Evolutionary conservation across 1,140 invertebrate genomes (phyloP).

Genomic region (Drosophila truncata): DNA sequence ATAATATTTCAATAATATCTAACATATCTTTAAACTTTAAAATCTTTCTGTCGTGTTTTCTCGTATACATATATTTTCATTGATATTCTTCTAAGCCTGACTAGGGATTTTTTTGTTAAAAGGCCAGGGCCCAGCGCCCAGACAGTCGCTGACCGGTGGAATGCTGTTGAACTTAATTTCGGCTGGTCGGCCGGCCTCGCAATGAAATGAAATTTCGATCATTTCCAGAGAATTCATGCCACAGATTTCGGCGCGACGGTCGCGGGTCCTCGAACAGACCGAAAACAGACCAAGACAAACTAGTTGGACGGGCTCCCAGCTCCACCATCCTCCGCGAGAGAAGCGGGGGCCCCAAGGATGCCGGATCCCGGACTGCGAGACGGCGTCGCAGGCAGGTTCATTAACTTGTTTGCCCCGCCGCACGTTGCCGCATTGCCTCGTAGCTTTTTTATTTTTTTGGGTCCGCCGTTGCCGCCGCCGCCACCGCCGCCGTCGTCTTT

Average conservation of each 20-base stretch:
- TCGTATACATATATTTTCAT: not conserved
- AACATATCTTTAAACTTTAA: too few species aligned
- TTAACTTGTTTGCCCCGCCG: slow-evolving; percentile 74
- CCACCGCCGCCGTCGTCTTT: slow-evolving; percentile 8
- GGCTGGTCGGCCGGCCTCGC: slow-evolving; percentile 42
- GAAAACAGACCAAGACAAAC: slow-evolving; percentile 46
- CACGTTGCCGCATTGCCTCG: slow-evolving; percentile 22
- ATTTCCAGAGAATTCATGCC: slow-evolving; percentile 81
- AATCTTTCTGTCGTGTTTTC: too few species aligned
- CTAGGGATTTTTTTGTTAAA: slow-evolving; percentile 9
- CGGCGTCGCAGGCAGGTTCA: slow-evolving; percentile 58
- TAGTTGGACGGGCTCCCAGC: slow-evolving; percentile 67
- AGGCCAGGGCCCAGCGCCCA: slow-evolving; percentile 3
- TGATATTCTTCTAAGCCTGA: slow-evolving; percentile 40
- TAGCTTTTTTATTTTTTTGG: slow-evolving; percentile 32
- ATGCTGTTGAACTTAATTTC: slow-evolving; percentile 81
- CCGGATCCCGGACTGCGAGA: slow-evolving; percentile 23
- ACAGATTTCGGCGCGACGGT: slow-evolving; percentile 66
- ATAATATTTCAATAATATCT: too few species aligned
- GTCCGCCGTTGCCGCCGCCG: slow-evolving; percentile 33
- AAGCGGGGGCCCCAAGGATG: slow-evolving; percentile 49
- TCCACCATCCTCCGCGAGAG: slow-evolving; percentile 28
- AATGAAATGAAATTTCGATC: slow-evolving; percentile 81
- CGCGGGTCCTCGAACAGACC: slow-evolving; percentile 29
- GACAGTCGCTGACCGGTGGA: slow-evolving; percentile 63